Percentiles rank a stretch among this genome's conserved stretches.
Conservation (phyloP, 1,140 invertebrate species). For the Pteromalus puparum region DNA sequence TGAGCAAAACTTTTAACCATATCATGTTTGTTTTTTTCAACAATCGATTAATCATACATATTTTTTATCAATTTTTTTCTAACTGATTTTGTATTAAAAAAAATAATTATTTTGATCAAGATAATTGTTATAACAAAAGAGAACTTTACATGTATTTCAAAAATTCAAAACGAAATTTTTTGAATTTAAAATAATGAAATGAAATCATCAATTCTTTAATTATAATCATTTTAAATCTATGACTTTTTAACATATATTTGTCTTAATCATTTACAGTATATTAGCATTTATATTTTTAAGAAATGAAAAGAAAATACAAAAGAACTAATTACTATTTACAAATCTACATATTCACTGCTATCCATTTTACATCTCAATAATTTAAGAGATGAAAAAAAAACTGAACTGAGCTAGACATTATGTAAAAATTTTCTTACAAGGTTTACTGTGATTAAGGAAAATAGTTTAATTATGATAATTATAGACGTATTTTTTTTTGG, state of each 20-base stretch:
- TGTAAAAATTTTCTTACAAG: neutral
- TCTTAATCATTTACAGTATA: neutral
- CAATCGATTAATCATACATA: neutral
- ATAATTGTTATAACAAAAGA: neutral
- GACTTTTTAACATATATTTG: neutral
- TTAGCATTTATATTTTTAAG: slow-evolving; percentile 1
- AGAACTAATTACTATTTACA: neutral
- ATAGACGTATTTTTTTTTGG: slow-evolving; percentile 19
- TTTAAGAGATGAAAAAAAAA: neutral
- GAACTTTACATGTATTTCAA: neutral
- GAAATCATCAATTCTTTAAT: neutral
- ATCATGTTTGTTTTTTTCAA: slow-evolving; percentile 31
- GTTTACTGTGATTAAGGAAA: neutral
- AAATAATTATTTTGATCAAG: neutral
- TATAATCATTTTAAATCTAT: neutral
- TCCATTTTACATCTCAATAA: slow-evolving; percentile 9
- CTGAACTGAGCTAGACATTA: neutral
- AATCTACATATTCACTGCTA: neutral
- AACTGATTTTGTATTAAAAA: neutral
- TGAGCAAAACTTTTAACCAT: slow-evolving; percentile 25
- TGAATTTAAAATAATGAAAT: neutral
- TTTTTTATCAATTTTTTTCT: neutral
- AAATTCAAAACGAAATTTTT: neutral
- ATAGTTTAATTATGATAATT: slow-evolving; percentile 7
- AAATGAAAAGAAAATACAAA: slow-evolving; percentile 6